A percentile compares a stretch with the other conserved stretches of the same genome.
phyloP scores from a whole-genome alignment of 2,113 vertebrate species.

The Deroptyus accipitrinus region DNA sequence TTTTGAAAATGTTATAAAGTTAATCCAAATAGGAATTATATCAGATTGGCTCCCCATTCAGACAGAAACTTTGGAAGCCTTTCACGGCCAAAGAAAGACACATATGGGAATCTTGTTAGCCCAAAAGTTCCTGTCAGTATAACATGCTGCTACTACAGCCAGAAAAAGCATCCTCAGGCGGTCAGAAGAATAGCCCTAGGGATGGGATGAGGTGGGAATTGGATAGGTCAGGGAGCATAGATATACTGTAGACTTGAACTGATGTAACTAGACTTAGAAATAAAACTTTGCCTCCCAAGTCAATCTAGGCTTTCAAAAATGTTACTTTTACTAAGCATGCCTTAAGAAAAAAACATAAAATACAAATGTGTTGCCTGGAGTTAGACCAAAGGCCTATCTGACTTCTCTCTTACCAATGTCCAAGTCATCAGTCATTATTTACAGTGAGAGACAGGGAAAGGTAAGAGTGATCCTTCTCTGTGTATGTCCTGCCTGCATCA shows the following conservation, averaged over 20 bases:
- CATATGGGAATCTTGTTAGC: neutral
- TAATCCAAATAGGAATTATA: neutral
- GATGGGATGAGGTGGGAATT: neutral
- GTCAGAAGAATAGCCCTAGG: neutral
- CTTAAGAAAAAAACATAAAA: neutral
- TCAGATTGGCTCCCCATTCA: neutral
- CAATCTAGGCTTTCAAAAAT: neutral
- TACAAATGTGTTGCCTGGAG: neutral
- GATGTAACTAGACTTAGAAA: neutral
- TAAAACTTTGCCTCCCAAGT: neutral
- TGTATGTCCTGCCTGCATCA: neutral
- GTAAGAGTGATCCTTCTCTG: neutral
- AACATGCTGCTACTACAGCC: neutral
- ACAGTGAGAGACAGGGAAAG: neutral
- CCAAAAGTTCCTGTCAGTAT: neutral
- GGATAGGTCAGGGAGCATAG: neutral
- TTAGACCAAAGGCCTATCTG: neutral
- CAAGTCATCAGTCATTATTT: neutral
- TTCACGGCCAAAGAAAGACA: neutral
- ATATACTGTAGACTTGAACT: neutral
- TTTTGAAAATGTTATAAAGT: neutral
- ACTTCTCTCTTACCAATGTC: neutral
- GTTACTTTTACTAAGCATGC: neutral
- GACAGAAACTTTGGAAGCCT: neutral
- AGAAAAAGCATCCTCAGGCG: neutral